Percentiles rank a stretch among this genome's conserved stretches.
Evolutionary conservation across 2,797 vertebrate genomes (phyloP).

Genomic region (Notoglanidium macrostoma): DNA sequence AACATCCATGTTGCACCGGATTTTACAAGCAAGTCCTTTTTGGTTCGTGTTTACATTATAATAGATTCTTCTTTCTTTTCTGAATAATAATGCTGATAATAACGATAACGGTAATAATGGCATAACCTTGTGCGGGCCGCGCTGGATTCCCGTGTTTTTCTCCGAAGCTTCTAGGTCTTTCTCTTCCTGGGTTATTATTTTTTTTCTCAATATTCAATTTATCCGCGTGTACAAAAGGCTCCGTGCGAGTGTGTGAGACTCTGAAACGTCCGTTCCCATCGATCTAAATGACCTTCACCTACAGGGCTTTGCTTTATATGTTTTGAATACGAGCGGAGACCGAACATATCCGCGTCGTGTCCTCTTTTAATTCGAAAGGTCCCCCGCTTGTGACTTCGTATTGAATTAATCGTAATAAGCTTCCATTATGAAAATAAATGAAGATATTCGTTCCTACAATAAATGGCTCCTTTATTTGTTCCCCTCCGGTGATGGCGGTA

Average conservation of each 20-base stretch:
- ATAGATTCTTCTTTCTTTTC: background rate
- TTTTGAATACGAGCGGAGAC: conserved; percentile 24
- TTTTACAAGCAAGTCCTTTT: conserved; percentile 6
- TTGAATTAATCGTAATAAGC: conserved; percentile 58
- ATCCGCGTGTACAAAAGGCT: background rate
- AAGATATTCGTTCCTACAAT: conserved; percentile 56
- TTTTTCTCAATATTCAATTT: background rate
- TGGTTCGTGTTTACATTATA: conserved; percentile 1
- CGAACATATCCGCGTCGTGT: conserved; percentile 5
- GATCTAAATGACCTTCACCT: conserved; percentile 41
- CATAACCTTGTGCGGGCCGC: background rate
- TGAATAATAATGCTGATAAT: background rate
- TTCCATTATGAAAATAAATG: conserved; percentile 60
- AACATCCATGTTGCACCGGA: conserved; percentile 4
- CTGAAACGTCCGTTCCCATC: conserved; percentile 10
- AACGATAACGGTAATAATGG: background rate
- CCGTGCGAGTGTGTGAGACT: background rate
- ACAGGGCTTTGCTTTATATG: conserved; percentile 21
- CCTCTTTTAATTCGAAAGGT: conserved; percentile 52
- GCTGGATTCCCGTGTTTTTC: background rate
- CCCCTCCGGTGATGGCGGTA: conserved; percentile 54
- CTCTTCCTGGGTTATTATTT: background rate
- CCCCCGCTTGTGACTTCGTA: conserved; percentile 41
- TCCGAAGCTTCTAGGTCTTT: too few relatives aligned
- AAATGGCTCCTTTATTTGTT: conserved; percentile 48